Conservation (phyloP, 2,113 vertebrate species). For the Mesocricetus auratus region DNA sequence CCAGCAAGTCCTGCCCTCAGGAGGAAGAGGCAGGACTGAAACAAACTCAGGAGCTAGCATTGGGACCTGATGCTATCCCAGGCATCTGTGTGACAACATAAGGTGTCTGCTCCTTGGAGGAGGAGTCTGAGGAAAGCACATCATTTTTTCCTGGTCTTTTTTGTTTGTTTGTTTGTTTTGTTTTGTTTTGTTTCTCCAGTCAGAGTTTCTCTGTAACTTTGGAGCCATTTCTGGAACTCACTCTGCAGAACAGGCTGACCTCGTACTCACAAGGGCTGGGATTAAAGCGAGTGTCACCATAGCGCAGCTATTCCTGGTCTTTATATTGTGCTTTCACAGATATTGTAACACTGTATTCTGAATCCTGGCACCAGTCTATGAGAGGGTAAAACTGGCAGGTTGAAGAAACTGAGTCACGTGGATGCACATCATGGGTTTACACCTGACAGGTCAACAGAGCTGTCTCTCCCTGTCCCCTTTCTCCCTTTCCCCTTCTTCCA, state of each 20-base stretch:
- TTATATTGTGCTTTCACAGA: background rate
- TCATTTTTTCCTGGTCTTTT: background rate
- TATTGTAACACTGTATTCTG: background rate
- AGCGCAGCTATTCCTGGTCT: background rate
- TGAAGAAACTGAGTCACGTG: background rate
- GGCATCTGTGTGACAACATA: background rate
- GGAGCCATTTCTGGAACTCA: no score
- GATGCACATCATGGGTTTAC: background rate
- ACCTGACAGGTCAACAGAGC: background rate
- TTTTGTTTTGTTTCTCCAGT: no score
- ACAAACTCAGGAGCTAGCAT: background rate
- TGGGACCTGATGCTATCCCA: background rate
- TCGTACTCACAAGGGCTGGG: no score
- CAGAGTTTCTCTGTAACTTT: no score
- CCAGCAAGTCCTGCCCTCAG: background rate
- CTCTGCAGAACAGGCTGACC: no score
- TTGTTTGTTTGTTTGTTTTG: no score
- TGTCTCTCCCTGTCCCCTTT: background rate
- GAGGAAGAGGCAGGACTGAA: background rate
- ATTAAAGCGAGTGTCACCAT: no score
- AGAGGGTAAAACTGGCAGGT: conserved; percentile 38
- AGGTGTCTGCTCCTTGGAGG: background rate
- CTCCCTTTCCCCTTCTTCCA: no score
- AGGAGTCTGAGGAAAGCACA: background rate
- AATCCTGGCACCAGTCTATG: conserved; percentile 13